phyloP scores from a whole-genome alignment of 2,113 vertebrate species.

The Danio rerio region DNA sequence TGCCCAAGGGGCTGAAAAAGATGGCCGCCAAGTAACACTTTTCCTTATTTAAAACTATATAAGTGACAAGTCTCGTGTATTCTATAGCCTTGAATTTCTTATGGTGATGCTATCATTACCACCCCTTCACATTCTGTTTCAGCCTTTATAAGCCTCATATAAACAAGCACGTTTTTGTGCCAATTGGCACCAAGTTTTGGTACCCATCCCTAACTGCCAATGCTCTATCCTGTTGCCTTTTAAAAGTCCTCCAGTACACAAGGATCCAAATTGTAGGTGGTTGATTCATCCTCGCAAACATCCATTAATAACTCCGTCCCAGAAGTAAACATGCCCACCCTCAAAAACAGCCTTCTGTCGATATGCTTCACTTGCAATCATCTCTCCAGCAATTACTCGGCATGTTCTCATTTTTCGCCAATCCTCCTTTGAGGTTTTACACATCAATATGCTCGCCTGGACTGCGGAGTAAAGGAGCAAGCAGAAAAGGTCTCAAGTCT shows the following conservation, averaged over 20 bases:
- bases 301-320: conserved; percentile 14
- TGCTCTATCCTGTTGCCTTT: background rate
- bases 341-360: conserved; percentile 15
- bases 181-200: no score
- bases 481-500: conserved; percentile 17
- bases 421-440: background rate
- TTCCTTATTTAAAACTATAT: no score
- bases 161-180: no score
- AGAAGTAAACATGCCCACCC: conserved; percentile 23
- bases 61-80: no score
- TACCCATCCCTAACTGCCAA: background rate
- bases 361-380: conserved; percentile 1
- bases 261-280: conserved; percentile 7
- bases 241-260: background rate
- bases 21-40: no score
- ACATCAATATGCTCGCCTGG: conserved; percentile 4
- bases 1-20: no score
- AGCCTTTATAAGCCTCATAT: no score
- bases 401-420: background rate
- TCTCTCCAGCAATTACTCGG: background rate
- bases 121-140: no score
- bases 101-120: no score
- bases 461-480: background rate
- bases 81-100: no score
- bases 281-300: background rate